Evolutionary conservation across 2,113 vertebrate genomes (phyloP).

Genomic region (Heterochromis multidens): DNA sequence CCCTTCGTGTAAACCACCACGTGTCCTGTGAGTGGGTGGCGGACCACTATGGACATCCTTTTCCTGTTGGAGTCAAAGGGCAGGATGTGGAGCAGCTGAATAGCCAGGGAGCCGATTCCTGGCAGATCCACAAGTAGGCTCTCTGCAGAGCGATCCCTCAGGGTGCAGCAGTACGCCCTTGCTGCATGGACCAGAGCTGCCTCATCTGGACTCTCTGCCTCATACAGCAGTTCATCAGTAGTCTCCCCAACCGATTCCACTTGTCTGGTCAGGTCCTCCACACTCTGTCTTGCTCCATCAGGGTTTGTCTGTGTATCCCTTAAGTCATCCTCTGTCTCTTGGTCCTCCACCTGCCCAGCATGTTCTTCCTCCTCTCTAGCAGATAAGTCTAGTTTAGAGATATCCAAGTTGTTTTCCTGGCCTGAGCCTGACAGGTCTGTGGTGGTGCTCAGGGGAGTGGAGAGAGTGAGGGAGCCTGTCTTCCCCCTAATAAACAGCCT

Average conservation of each 20-base stretch:
- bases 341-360: background rate
- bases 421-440: background rate
- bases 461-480: slow-evolving; percentile 45
- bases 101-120: slow-evolving; percentile 76
- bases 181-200: slow-evolving; percentile 89
- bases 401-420: background rate
- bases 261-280: slow-evolving; percentile 40
- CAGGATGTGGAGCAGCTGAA: slow-evolving; percentile 86
- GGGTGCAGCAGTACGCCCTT: slow-evolving; percentile 83
- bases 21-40: slow-evolving; percentile 84
- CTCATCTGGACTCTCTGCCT: slow-evolving; percentile 94
- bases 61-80: slow-evolving; percentile 91
- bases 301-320: background rate
- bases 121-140: slow-evolving; percentile 83
- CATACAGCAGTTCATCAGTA: slow-evolving; percentile 82
- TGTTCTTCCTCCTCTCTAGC: background rate
- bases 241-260: slow-evolving; percentile 75
- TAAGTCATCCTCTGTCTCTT: background rate
- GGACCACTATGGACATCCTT: slow-evolving; percentile 93
- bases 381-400: background rate
- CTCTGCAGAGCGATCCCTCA: slow-evolving; percentile 83
- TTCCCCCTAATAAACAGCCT: slow-evolving; percentile 78
- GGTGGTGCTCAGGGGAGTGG: background rate
- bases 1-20: slow-evolving; percentile 93
- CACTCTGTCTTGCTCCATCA: background rate